phyloP scores from a whole-genome alignment of 1,140 invertebrate species.

The Bacillus rossius region DNA sequence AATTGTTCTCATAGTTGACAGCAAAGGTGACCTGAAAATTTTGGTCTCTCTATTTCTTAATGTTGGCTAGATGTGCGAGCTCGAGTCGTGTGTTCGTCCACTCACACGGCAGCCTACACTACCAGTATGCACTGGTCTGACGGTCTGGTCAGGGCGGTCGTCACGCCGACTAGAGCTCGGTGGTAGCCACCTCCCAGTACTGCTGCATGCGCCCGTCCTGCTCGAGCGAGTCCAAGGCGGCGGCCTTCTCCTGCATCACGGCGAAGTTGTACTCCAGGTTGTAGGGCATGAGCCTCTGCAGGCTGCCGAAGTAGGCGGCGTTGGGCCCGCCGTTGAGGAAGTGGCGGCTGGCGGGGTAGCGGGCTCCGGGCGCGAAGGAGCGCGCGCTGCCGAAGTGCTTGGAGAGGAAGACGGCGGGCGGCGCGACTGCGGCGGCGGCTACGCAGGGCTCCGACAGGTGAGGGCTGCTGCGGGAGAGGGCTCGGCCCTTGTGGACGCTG shows the following conservation, averaged over 20 bases:
- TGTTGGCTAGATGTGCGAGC: no score
- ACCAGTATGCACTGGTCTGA: no score
- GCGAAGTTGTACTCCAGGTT: slow-evolving; percentile 80
- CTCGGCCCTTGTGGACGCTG: slow-evolving; percentile 42
- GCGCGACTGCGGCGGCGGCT: slow-evolving; percentile 42
- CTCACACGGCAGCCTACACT: no score
- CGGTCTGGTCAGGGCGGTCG: no score
- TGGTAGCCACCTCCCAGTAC: slow-evolving; percentile 82
- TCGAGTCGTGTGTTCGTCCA: no score
- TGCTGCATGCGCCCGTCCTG: slow-evolving; percentile 75
- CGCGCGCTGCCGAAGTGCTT: slow-evolving; percentile 73
- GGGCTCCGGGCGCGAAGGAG: slow-evolving; percentile 52
- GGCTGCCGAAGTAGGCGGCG: slow-evolving; percentile 78
- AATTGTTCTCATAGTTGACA: no score
- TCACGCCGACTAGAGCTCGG: slow-evolving; percentile 67
- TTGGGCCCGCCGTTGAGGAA: slow-evolving; percentile 59
- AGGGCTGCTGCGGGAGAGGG: slow-evolving; percentile 50
- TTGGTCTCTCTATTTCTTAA: no score
- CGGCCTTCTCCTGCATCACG: slow-evolving; percentile 45
- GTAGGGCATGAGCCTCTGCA: slow-evolving; percentile 76
- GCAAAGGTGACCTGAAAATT: no score
- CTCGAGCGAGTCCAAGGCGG: slow-evolving; percentile 59
- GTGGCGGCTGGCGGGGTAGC: background rate
- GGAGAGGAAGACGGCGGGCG: slow-evolving; percentile 54
- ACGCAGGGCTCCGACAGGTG: slow-evolving; percentile 46